phyloP scores from a whole-genome alignment of 2,113 vertebrate genomes.

The Leptosomus discolor region DNA sequence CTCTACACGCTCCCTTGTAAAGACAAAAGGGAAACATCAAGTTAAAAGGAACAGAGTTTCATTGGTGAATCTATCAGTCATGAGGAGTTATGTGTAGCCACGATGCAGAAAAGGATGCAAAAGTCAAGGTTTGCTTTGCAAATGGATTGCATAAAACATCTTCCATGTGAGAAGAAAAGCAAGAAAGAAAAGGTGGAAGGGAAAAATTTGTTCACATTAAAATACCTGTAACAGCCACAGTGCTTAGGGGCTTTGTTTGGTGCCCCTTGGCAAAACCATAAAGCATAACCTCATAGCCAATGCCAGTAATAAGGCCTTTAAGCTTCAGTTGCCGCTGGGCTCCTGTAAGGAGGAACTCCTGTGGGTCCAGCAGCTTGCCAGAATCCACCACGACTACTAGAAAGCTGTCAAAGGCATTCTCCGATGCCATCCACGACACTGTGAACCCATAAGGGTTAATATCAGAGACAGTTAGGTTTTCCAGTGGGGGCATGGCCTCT shows the following conservation, averaged over 20 bases:
- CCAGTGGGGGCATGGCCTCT: constrained; percentile 92
- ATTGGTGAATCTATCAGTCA: background rate
- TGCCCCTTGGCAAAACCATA: constrained; percentile 87
- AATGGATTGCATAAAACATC: constrained; percentile 7
- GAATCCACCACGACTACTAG: constrained; percentile 91
- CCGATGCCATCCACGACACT: constrained; percentile 80
- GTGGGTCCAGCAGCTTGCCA: constrained; percentile 93
- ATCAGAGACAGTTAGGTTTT: constrained; percentile 91
- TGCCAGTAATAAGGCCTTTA: constrained; percentile 82
- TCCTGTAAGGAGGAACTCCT: constrained; percentile 82
- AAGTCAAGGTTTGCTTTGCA: constrained; percentile 27
- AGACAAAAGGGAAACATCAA: background rate
- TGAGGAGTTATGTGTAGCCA: constrained; percentile 14
- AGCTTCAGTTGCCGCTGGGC: constrained; percentile 77
- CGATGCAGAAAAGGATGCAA: constrained; percentile 56
- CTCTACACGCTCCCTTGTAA: background rate
- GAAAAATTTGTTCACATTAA: constrained; percentile 52
- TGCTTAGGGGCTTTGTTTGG: constrained; percentile 86
- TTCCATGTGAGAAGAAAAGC: background rate
- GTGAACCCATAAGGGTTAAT: constrained; percentile 87
- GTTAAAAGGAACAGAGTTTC: background rate
- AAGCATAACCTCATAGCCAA: constrained; percentile 85
- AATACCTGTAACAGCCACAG: constrained; percentile 94
- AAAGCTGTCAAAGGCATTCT: constrained; percentile 89
- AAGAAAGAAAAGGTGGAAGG: background rate